Conservation (phyloP, 1,140 invertebrate species). For the Drosophila tsacasi region DNA sequence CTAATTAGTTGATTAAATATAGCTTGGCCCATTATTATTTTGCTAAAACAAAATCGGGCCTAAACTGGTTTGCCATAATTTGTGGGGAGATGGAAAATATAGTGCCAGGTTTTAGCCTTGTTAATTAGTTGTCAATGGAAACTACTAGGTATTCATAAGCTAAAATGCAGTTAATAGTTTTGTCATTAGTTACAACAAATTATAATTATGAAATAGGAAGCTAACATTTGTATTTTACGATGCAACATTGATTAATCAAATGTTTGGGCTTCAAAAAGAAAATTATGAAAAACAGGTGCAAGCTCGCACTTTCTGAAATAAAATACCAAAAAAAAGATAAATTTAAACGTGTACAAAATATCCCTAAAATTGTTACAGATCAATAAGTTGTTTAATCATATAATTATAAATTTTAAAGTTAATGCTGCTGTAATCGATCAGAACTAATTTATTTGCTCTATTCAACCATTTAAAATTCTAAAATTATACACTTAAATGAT, state of each 20-base stretch:
- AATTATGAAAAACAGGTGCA: not conserved
- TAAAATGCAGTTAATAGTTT: not conserved
- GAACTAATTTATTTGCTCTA: too few relatives aligned
- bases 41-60: constrained; percentile 5
- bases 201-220: not conserved
- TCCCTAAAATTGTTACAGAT: not conserved
- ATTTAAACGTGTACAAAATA: not conserved
- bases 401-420: not conserved
- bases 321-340: not conserved
- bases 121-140: not conserved
- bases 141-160: not conserved
- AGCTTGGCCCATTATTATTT: constrained; percentile 4
- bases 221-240: not conserved
- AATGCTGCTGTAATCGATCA: not conserved
- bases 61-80: not conserved
- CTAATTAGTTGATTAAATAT: constrained; percentile 48
- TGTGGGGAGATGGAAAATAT: not conserved
- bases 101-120: not conserved
- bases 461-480: too few relatives aligned
- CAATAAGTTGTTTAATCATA: too few relatives aligned
- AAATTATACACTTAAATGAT: too few relatives aligned
- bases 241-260: not conserved
- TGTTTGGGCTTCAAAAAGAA: not conserved
- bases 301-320: not conserved
- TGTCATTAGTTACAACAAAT: not conserved